A percentile compares a stretch with the other conserved stretches of the same genome.
Conservation (phyloP, 2,797 vertebrate species). For the Alectoris magna region DNA sequence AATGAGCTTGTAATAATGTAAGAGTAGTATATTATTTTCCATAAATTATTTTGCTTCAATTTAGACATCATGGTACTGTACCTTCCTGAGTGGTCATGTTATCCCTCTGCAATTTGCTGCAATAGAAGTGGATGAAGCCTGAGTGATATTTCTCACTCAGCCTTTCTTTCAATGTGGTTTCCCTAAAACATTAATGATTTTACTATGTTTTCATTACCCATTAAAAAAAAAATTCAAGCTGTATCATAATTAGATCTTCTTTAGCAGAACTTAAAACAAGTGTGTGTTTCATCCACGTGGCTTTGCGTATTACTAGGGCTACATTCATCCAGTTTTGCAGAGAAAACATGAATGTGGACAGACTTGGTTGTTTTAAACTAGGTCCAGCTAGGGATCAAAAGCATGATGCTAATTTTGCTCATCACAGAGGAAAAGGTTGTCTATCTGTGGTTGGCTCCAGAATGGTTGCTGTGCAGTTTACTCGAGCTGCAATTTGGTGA, state of each 20-base stretch:
- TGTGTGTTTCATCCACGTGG: not conserved
- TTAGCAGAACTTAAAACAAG: not conserved
- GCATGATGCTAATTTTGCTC: not conserved
- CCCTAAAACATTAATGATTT: constrained; percentile 10
- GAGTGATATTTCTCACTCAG: constrained; percentile 36
- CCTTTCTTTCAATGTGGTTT: constrained; percentile 50
- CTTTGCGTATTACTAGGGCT: not conserved
- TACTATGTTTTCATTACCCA: constrained; percentile 16
- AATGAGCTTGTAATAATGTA: constrained; percentile 32
- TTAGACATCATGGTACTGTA: constrained; percentile 10
- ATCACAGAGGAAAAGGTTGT: not conserved
- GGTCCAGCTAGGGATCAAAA: not conserved
- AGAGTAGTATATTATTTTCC: constrained; percentile 31
- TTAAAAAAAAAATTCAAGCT: constrained; percentile 25
- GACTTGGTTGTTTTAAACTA: not conserved
- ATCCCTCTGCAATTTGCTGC: constrained; percentile 27
- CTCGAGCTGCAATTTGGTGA: not conserved
- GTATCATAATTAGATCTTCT: constrained; percentile 21
- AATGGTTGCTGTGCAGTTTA: not conserved
- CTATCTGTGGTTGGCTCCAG: not conserved
- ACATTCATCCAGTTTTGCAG: not conserved
- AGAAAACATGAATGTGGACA: not conserved
- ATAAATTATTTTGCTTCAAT: constrained; percentile 5
- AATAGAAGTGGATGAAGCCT: constrained; percentile 2
- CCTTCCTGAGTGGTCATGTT: constrained; percentile 40